A percentile compares a stretch with the other conserved stretches of the same genome.
These are phyloP conservation scores for Sceloporus undulatus DNA, from an alignment of 2,113 vertebrate genomes.

Conservation along the genomic window DNA sequence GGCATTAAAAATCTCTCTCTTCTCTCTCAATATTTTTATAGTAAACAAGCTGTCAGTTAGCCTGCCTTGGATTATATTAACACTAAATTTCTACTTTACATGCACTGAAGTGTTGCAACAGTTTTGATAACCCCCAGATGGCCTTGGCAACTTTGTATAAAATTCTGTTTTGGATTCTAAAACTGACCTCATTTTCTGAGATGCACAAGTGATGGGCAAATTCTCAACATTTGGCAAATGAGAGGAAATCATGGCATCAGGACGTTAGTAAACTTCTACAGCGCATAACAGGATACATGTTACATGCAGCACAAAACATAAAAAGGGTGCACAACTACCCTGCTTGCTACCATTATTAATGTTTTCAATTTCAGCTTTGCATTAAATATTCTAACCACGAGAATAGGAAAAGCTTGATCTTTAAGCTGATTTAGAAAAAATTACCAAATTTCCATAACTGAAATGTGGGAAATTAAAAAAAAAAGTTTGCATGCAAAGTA, in stretches of 20 bases:
- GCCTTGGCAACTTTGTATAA: slow-evolving; percentile 51
- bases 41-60: not conserved
- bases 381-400: not conserved
- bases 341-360: not conserved
- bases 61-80: not conserved
- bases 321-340: not conserved
- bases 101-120: not conserved
- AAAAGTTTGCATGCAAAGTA: not conserved
- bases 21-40: not conserved
- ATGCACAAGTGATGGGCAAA: slow-evolving; percentile 59
- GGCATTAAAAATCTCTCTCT: not conserved
- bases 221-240: slow-evolving; percentile 21
- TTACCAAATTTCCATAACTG: not conserved
- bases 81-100: not conserved
- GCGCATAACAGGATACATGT: not conserved
- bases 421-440: not conserved
- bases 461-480: not conserved
- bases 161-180: slow-evolving; percentile 57
- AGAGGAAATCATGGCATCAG: not conserved
- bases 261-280: not conserved
- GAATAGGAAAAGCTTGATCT: not conserved
- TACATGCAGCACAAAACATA: not conserved
- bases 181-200: slow-evolving; percentile 63
- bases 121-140: not conserved
- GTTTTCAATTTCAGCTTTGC: not conserved